Conservation (phyloP, 1,140 invertebrate genomes). For the Araneus ventricosus region DNA sequence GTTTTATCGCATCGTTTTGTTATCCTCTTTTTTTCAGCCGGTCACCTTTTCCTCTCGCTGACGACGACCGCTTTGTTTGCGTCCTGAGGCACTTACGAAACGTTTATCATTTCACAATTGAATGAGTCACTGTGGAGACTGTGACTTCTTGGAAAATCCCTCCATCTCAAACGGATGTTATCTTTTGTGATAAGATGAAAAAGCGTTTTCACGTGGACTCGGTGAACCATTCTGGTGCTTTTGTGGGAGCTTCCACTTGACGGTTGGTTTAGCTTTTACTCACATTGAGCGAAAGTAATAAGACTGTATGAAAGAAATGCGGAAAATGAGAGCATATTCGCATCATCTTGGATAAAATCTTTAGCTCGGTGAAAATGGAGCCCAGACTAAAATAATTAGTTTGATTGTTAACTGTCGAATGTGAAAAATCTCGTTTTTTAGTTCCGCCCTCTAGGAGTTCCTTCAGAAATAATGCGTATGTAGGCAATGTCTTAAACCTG, state of each 20-base stretch:
- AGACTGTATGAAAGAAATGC: not conserved
- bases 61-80: not conserved
- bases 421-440: too few species aligned
- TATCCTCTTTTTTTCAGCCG: too few species aligned
- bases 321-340: not conserved
- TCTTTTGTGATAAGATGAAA: not conserved
- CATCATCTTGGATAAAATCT: too few species aligned
- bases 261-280: not conserved
- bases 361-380: too few species aligned
- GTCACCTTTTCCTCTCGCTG: not conserved
- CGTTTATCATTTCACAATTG: constrained; percentile 6
- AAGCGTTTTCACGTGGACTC: not conserved
- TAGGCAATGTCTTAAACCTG: too few species aligned
- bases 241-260: not conserved
- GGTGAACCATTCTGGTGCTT: not conserved
- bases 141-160: constrained; percentile 28
- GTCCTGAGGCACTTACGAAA: not conserved
- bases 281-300: not conserved
- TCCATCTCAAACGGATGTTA: not conserved
- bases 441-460: too few species aligned
- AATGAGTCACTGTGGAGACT: not conserved
- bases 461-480: too few species aligned
- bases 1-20: too few species aligned
- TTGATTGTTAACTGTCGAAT: too few species aligned
- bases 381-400: too few species aligned